Evolutionary conservation across 2,797 vertebrate species (phyloP), one percentile per base, ranked within the genome.

Genomic region (Danio jaintianensis): DNA sequence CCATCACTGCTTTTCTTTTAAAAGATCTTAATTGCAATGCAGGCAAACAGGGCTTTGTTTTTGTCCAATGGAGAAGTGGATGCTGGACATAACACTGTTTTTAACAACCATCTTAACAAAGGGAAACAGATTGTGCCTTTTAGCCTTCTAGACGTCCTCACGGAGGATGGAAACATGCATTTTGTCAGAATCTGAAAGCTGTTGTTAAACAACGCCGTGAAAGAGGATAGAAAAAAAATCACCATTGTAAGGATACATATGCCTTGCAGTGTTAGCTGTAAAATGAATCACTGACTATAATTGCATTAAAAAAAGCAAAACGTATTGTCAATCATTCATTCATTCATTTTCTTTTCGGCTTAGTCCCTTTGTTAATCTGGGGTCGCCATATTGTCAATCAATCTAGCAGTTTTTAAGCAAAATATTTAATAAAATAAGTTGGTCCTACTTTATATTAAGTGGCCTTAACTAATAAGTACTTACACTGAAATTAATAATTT

Each of bases 21-120:
- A 92, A 91, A 91, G 90, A 92, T 91, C 90, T 89, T 94, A 94
- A 94, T 94, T 93, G 91, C 91, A 90, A 90, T 86, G 69, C 87
- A 86, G 89, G 53, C 50, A 74, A 82, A 74, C 73, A 55, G 75
- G 56, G 69, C 63, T 75, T 83, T 82, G 63, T 83, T 82, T 83
- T 82, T 78, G 29, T 29, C 48, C 42, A 22, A 18, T 81, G 56
- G 50, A 16, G 52, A 48, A 67, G 63, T 66, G 61, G 40, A 78
- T 75, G 62, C 73, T 56, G 29, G 69, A 82, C 47, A 67, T 52
- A 66, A 73, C 64, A 82, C 84, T 85, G 81, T 86, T 64, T 29
- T 81, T 77, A 74, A 67, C 76, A 59, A 56, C 66, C 12, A 58
- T 75, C 59, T 80, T 71, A 47, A 79, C 81, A 82, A 83, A 85